Evolutionary conservation across 2,888 invertebrate genomes (phyloP).

Genomic region (Tenthredo livida): DNA sequence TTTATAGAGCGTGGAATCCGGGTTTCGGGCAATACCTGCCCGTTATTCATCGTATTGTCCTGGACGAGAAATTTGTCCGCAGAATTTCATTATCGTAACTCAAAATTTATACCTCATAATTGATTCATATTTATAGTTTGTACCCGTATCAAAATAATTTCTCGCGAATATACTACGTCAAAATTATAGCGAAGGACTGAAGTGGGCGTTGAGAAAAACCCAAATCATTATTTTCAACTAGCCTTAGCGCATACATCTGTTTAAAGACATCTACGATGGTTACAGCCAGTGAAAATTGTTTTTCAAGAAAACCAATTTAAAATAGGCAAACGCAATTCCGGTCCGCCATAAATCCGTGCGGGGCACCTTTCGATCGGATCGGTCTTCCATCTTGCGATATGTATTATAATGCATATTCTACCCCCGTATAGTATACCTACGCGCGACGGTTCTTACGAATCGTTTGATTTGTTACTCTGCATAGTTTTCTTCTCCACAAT

Average conservation of each 20-base stretch:
- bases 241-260: not conserved
- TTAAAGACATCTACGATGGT: not conserved
- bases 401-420: constrained; percentile 71
- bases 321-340: constrained; percentile 60
- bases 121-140: not conserved
- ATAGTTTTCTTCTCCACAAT: constrained; percentile 31
- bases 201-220: not conserved
- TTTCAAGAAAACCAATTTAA: constrained; percentile 63
- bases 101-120: not conserved
- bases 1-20: constrained; percentile 43
- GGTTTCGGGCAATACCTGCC: constrained; percentile 17
- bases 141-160: not conserved
- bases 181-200: not conserved
- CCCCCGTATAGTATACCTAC: constrained; percentile 48
- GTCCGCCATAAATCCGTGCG: constrained; percentile 64
- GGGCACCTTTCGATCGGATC: constrained; percentile 66
- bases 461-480: constrained; percentile 67
- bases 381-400: constrained; percentile 66
- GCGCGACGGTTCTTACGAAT: constrained; percentile 65
- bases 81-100: not conserved
- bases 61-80: not conserved
- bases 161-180: not conserved
- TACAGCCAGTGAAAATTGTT: constrained; percentile 37
- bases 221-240: not conserved
- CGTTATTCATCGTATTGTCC: not conserved